Conservation (phyloP, 2,888 invertebrate species). For the Dryadula phaetusa region DNA sequence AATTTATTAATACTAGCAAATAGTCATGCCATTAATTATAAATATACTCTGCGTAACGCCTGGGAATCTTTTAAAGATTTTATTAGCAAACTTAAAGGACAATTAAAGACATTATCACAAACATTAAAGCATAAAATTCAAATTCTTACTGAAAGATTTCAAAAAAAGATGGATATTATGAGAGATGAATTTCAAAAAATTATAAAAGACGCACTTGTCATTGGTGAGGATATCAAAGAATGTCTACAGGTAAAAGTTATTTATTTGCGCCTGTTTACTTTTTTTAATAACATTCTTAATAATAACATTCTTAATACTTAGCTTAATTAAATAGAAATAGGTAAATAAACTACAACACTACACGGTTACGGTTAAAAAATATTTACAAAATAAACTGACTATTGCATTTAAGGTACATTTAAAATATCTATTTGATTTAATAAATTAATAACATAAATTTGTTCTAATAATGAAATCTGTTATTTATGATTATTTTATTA, state of each 20-base stretch:
- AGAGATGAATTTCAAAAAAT: slow-evolving; percentile 49
- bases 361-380: too few relatives aligned
- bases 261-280: too few relatives aligned
- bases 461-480: too few relatives aligned
- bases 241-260: slow-evolving; percentile 54
- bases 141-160: slow-evolving; percentile 48
- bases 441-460: too few relatives aligned
- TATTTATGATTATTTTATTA: too few relatives aligned
- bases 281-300: too few relatives aligned
- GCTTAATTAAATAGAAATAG: neutral
- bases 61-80: slow-evolving; percentile 57
- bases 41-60: slow-evolving; percentile 37
- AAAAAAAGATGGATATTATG: slow-evolving; percentile 50
- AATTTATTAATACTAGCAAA: slow-evolving; percentile 1
- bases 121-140: slow-evolving; percentile 53
- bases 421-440: too few relatives aligned
- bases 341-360: too few relatives aligned
- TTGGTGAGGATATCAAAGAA: slow-evolving; percentile 51
- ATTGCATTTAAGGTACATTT: too few relatives aligned
- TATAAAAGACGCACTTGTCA: slow-evolving; percentile 50
- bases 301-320: too few relatives aligned
- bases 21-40: neutral
- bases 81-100: slow-evolving; percentile 53
- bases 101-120: slow-evolving; percentile 51
- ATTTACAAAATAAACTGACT: too few relatives aligned